These are phyloP conservation scores for Macroteleia sp. DNA, from an alignment of 2,888 invertebrate genomes.

Conservation along the genomic window DNA sequence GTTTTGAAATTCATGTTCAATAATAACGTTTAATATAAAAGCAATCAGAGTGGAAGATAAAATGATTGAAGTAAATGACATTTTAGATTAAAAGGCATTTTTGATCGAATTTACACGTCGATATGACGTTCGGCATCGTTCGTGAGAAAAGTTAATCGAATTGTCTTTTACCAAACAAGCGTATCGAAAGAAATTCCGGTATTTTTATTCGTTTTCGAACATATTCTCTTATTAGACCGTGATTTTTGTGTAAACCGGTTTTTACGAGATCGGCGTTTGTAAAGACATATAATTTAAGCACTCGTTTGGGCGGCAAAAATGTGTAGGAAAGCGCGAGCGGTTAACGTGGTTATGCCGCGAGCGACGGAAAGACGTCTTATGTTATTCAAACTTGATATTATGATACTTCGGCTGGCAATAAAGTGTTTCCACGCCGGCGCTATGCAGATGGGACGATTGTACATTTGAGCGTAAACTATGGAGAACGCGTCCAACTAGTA, in stretches of 20 bases:
- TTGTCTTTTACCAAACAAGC: not conserved
- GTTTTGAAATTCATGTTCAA: too few species aligned
- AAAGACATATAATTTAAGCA: conserved; percentile 57
- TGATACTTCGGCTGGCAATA: conserved; percentile 65
- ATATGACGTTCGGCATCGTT: not conserved
- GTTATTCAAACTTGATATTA: conserved; percentile 53
- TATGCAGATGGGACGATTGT: conserved; percentile 44
- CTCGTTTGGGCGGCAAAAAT: conserved; percentile 46
- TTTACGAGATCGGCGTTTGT: conserved; percentile 40
- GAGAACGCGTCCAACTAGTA: conserved; percentile 23
- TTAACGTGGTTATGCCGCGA: conserved; percentile 41
- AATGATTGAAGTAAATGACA: too few species aligned
- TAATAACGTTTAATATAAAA: too few species aligned
- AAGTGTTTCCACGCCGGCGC: conserved; percentile 59
- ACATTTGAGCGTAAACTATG: conserved; percentile 32
- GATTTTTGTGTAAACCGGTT: conserved; percentile 50
- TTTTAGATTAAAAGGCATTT: too few species aligned
- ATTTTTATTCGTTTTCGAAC: conserved; percentile 1
- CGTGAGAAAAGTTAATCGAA: conserved; percentile 15
- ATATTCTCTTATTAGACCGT: conserved; percentile 15
- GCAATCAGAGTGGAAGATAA: too few species aligned
- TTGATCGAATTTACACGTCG: too few species aligned
- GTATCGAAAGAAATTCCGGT: not conserved
- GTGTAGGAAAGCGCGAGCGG: conserved; percentile 39
- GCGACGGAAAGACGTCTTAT: conserved; percentile 55